Conservation (phyloP, 2,113 vertebrate species). For the Cyanistes caeruleus region DNA sequence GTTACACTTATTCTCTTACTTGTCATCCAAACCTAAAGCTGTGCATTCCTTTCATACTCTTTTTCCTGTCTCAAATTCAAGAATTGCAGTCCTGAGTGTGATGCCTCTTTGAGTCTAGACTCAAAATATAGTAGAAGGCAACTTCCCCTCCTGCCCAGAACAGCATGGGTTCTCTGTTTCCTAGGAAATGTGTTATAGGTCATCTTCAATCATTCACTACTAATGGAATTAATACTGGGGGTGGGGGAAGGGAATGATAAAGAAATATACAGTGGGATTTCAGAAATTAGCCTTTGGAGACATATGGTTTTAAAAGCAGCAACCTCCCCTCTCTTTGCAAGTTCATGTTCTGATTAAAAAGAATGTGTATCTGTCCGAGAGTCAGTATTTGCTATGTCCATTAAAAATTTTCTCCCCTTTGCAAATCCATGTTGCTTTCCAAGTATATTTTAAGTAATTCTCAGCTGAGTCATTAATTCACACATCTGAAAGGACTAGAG, state of each 20-base stretch:
- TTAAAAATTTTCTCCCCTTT: not conserved
- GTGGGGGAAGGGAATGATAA: not conserved
- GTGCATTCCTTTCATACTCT: not conserved
- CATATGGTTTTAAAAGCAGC: not conserved
- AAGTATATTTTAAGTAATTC: not conserved
- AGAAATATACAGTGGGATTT: not conserved
- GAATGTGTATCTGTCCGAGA: accelerated
- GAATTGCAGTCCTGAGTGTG: not conserved
- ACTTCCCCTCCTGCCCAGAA: not conserved
- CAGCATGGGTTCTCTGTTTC: not conserved
- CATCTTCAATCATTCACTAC: not conserved
- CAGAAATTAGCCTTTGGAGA: not conserved
- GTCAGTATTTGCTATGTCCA: not conserved
- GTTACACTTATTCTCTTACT: not conserved
- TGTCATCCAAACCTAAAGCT: not conserved
- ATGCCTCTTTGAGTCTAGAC: not conserved
- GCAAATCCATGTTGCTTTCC: not conserved
- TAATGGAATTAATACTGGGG: not conserved
- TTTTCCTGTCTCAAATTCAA: not conserved
- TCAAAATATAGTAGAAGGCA: not conserved
- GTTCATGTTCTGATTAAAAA: not conserved
- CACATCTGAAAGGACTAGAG: not conserved
- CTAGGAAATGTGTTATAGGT: not conserved
- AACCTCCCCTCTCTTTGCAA: not conserved
- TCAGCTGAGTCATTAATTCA: constrained; percentile 20